Evolutionary conservation across 2,113 vertebrate species (phyloP).

Genomic region (Varanus salvator): DNA sequence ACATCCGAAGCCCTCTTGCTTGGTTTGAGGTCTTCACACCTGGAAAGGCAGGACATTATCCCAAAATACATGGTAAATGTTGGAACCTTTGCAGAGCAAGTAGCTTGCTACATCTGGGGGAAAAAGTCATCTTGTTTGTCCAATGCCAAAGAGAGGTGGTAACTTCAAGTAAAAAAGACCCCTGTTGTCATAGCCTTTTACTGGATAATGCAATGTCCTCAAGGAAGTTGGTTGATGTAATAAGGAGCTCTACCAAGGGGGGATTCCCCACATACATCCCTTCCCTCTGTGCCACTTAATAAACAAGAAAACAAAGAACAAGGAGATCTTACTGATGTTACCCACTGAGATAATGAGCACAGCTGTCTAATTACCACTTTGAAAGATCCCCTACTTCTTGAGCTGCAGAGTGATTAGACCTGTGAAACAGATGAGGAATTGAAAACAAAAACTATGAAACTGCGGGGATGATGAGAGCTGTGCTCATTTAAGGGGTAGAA

Average conservation of each 20-base stretch:
- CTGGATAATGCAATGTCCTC: not conserved
- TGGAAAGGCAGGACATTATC: too few relatives aligned
- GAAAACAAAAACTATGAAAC: conserved; percentile 25
- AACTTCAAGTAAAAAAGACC: not conserved
- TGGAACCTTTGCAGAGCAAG: not conserved
- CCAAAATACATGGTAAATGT: not conserved
- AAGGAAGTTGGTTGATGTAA: not conserved
- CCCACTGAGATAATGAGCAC: conserved; percentile 23
- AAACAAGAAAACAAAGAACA: conserved; percentile 42
- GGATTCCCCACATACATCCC: not conserved
- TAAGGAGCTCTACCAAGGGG: conserved; percentile 11
- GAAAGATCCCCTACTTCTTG: conserved; percentile 32
- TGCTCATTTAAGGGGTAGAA: not conserved
- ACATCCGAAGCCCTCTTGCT: too few relatives aligned
- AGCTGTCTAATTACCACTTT: conserved; percentile 31
- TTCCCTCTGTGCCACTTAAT: conserved; percentile 16
- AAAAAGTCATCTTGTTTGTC: not conserved
- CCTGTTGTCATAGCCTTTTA: not conserved
- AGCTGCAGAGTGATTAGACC: conserved; percentile 33
- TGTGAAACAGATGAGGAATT: conserved; percentile 24
- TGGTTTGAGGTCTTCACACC: not conserved
- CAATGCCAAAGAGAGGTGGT: not conserved
- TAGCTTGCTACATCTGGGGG: not conserved
- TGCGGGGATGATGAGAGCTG: not conserved
- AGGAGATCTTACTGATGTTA: not conserved